Base-by-base conservation (phyloP, 1,140 invertebrate species). In the Lasioglossum albipes region DNA sequence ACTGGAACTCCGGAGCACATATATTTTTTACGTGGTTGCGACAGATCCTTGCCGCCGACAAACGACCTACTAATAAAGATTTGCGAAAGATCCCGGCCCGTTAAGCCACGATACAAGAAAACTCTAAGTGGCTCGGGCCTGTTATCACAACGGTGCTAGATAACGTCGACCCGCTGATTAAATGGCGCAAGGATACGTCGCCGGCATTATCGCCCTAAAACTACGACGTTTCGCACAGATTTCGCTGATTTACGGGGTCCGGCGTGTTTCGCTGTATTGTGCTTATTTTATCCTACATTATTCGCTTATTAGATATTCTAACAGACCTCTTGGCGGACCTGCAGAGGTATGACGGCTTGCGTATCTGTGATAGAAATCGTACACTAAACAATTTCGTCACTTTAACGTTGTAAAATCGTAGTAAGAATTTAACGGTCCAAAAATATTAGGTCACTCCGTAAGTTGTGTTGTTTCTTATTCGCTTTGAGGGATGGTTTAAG, bases 11-110 rank as follows among this genome's bases (percentile, higher is more conserved):
- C 3, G 4, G 42, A 49, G 16, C 31, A 6, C 13, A 20, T 1
- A 45, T 22, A n/a, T 1, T 42, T 36, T 71, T 22, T 16, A 27
- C 31, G 16, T 52, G 31, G 52, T 49, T 12, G 41, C 52, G 27
- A 54, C 45, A 52, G n/a, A 79, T 52, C 2, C 42, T 22, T 62
- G n/a, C 27, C 66, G n/a, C 59, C 61, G 59, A 65, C 16, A 41
- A 66, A 49, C 41, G 62, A 66, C 49, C 22, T 45, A 66, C 22
- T 87, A 81, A 82, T 66, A 45, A 45, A 67, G 49, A 59, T 84
- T 75, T 68, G 84, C 82, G 61, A 78, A 83, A 77, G 69, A 54
- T 59, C 71, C n/a, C 9, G n/a, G 52, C n/a, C 61, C 54, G 77
- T 52, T 79, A 74, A 79, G 67, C 9, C 69, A 74, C 41, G 71